Evolutionary conservation across 2,797 vertebrate species (phyloP).

Genomic region (Hoplostethus atlanticus): DNA sequence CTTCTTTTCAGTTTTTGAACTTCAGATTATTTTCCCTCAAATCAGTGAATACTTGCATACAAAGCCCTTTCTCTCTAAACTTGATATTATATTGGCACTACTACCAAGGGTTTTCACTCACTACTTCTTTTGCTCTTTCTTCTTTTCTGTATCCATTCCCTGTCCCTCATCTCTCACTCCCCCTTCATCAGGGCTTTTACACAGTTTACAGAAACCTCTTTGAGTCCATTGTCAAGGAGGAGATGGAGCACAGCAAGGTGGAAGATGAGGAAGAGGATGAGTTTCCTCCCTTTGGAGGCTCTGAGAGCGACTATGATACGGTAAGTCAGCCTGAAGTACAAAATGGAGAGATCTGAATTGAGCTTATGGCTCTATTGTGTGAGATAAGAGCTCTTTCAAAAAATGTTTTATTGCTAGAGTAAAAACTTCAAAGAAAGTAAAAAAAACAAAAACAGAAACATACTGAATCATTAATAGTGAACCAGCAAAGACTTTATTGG

Average conservation of each 20-base stretch:
- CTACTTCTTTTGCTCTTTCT: background rate
- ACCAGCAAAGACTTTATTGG: background rate
- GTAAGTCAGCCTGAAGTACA: constrained; percentile 77
- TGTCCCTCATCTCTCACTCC: background rate
- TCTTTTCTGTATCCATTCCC: background rate
- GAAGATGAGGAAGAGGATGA: constrained; percentile 84
- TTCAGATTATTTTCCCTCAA: too few species aligned
- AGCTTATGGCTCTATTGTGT: background rate
- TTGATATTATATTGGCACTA: too few species aligned
- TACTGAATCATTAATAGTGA: background rate
- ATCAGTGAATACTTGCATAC: too few species aligned
- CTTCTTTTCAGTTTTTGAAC: too few species aligned
- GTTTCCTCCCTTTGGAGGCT: constrained; percentile 93
- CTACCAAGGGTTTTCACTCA: background rate
- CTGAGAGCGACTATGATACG: constrained; percentile 93
- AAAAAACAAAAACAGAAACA: background rate
- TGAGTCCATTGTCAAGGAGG: constrained; percentile 92
- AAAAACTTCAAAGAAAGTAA: background rate
- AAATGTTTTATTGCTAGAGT: too few species aligned
- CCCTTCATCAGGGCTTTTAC: constrained; percentile 90
- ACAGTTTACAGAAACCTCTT: constrained; percentile 92
- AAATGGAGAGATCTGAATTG: background rate
- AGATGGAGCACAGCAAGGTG: constrained; percentile 87
- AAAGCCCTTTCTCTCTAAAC: too few species aligned
- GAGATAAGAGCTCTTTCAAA: background rate